phyloP scores from a whole-genome alignment of 2,797 vertebrate species.

The Phaenicophaeus curvirostris region DNA sequence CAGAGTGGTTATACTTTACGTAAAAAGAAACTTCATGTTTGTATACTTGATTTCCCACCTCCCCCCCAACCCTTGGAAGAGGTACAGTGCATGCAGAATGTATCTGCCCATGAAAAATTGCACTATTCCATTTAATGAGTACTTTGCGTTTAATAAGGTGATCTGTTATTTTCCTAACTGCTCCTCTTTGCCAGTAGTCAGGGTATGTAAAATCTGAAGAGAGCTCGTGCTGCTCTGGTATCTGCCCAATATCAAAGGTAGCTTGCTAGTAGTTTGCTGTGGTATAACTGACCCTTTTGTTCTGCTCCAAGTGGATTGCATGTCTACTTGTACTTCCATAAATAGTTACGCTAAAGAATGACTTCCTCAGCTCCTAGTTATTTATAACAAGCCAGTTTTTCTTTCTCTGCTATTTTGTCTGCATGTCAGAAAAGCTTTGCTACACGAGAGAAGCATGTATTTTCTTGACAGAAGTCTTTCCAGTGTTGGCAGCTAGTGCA shows the following conservation, averaged over 20 bases:
- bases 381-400: neutral
- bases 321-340: neutral
- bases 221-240: neutral
- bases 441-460: neutral
- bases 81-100: neutral
- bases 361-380: neutral
- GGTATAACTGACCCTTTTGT: neutral
- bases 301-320: neutral
- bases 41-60: fast-evolving
- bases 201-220: neutral
- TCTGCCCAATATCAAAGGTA: neutral
- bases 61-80: neutral
- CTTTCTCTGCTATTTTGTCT: neutral
- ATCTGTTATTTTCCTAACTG: neutral
- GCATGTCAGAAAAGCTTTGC: neutral
- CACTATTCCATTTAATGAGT: neutral
- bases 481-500: neutral
- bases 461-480: neutral
- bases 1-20: neutral
- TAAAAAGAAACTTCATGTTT: neutral
- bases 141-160: neutral
- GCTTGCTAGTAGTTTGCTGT: neutral
- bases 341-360: neutral
- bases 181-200: neutral
- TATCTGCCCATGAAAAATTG: neutral